A percentile compares a stretch with the other conserved stretches of the same genome.
phyloP scores from a whole-genome alignment of 1,140 invertebrate genomes.

The Apis mellifera region Amel_HAv3.1 CM009939.2:3239501-3240000 shows the following conservation, averaged over 20 bases:
- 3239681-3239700: conserved; percentile 8
- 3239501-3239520: too few relatives aligned
- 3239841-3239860: neutral
- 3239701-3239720: neutral
- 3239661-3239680: conserved; percentile 9
- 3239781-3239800: neutral
- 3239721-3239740: neutral
- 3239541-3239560: conserved; percentile 1
- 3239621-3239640: conserved; percentile 64
- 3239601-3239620: conserved; percentile 55
- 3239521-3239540: too few relatives aligned
- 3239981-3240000: too few relatives aligned
- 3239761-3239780: neutral
- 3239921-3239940: too few relatives aligned
- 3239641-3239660: conserved; percentile 31
- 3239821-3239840: neutral
- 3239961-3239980: too few relatives aligned
- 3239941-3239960: too few relatives aligned
- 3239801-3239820: neutral
- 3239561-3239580: conserved; percentile 21
- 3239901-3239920: too few relatives aligned
- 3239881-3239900: too few relatives aligned
- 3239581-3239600: neutral
- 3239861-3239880: too few relatives aligned
- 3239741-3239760: conserved; percentile 2